A percentile compares a stretch with the other conserved stretches of the same genome.
Conservation (phyloP, 2,888 invertebrate genomes). For the Oscheius sp. region DNA sequence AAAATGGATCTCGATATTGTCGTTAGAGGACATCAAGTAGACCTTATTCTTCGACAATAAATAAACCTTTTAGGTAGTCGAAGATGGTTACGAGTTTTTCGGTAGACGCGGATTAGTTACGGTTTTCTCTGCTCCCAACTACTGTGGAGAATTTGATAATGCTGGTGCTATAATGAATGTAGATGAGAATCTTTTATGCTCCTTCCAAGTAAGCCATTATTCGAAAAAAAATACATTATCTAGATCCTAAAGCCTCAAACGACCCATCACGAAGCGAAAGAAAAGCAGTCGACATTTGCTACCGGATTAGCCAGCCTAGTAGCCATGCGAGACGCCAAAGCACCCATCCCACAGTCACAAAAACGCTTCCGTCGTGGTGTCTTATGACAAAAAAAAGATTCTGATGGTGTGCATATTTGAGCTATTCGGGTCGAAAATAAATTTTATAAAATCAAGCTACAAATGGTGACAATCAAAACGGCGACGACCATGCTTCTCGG, state of each 20-base stretch:
- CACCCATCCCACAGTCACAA: conserved; percentile 47
- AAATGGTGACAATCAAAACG: background rate
- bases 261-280: conserved; percentile 48
- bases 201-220: conserved; percentile 54
- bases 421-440: conserved; percentile 23
- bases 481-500: background rate
- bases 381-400: conserved; percentile 41
- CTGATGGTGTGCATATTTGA: conserved; percentile 24
- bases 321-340: conserved; percentile 43
- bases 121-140: conserved; percentile 75
- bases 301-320: conserved; percentile 45
- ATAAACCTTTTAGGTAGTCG: conserved; percentile 50
- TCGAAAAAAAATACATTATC: conserved; percentile 7
- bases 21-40: conserved; percentile 65
- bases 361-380: conserved; percentile 63
- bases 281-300: conserved; percentile 48
- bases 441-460: background rate
- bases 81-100: conserved; percentile 67
- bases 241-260: conserved; percentile 59
- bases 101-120: conserved; percentile 73
- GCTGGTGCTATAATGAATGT: conserved; percentile 75
- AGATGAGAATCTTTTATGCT: conserved; percentile 62
- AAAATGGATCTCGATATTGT: conserved; percentile 69
- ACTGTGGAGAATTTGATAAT: conserved; percentile 76
- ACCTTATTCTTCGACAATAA: background rate